Percentiles rank a stretch among this genome's conserved stretches.
Conservation (phyloP, 1,140 invertebrate genomes). For the Drosophila nebulosa region DNA sequence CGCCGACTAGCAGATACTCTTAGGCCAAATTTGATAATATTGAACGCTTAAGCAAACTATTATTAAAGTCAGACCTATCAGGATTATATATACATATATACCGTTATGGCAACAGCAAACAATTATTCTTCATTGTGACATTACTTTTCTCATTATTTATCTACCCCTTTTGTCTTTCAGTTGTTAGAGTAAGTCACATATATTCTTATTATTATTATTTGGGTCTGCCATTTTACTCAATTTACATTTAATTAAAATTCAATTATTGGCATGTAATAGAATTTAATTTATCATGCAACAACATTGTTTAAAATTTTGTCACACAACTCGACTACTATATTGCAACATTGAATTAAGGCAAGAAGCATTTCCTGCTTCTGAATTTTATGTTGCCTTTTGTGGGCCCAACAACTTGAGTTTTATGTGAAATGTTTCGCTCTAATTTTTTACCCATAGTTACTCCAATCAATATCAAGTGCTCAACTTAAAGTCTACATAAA, state of each 20-base stretch:
- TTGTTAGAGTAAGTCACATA: neutral
- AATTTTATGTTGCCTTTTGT: constrained; percentile 70
- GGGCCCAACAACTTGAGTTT: constrained; percentile 35
- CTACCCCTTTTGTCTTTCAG: neutral
- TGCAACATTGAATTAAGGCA: constrained; percentile 39
- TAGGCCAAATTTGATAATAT: too few species aligned
- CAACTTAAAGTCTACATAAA: constrained; percentile 73
- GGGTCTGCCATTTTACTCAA: neutral
- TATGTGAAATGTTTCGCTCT: constrained; percentile 61
- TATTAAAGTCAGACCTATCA: too few species aligned
- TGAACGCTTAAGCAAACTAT: too few species aligned
- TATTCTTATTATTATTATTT: neutral
- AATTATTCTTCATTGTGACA: neutral
- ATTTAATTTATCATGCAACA: neutral
- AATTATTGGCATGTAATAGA: neutral
- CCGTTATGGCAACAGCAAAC: too few species aligned
- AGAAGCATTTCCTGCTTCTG: constrained; percentile 47
- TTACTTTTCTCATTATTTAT: neutral
- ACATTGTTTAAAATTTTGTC: constrained; percentile 6
- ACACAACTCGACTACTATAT: constrained; percentile 53
- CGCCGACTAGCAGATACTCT: neutral
- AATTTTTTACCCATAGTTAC: constrained; percentile 70
- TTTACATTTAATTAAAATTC: neutral
- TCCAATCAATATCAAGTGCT: constrained; percentile 73
- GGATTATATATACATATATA: too few species aligned